A percentile compares a stretch with the other conserved stretches of the same genome.
Evolutionary conservation across 2,888 invertebrate genomes (phyloP).

Genomic region (Chironomus tentans): DNA sequence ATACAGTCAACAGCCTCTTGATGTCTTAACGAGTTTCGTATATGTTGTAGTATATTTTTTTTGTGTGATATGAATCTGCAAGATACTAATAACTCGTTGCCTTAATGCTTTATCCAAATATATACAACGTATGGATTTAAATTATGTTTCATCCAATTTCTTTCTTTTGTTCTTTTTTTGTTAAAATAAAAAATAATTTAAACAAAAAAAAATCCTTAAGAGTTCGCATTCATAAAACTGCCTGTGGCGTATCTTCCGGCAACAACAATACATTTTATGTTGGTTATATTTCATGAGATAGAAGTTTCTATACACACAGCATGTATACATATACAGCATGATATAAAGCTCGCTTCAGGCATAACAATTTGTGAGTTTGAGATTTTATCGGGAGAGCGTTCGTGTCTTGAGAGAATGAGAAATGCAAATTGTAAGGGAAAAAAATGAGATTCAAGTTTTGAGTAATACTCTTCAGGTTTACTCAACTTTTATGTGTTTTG

Average conservation of each 20-base stretch:
- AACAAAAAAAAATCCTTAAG: neutral
- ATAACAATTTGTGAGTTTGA: neutral
- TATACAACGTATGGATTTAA: too few species aligned
- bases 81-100: too few species aligned
- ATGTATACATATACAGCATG: neutral
- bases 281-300: conserved; percentile 9
- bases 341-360: conserved; percentile 3
- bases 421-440: neutral
- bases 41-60: too few species aligned
- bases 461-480: too few species aligned
- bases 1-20: too few species aligned
- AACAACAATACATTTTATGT: conserved; percentile 22
- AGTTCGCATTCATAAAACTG: neutral
- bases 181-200: neutral
- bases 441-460: too few species aligned
- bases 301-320: neutral
- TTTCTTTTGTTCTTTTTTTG: too few species aligned
- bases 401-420: neutral
- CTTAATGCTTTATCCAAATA: too few species aligned
- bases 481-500: too few species aligned
- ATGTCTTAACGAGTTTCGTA: too few species aligned
- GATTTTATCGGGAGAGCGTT: conserved; percentile 6
- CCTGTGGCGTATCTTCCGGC: neutral
- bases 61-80: too few species aligned
- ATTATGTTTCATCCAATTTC: too few species aligned